A percentile compares a stretch with the other conserved stretches of the same genome.
phyloP scores from a whole-genome alignment of 2,797 vertebrate genomes.

The Danio tinwini region DNA sequence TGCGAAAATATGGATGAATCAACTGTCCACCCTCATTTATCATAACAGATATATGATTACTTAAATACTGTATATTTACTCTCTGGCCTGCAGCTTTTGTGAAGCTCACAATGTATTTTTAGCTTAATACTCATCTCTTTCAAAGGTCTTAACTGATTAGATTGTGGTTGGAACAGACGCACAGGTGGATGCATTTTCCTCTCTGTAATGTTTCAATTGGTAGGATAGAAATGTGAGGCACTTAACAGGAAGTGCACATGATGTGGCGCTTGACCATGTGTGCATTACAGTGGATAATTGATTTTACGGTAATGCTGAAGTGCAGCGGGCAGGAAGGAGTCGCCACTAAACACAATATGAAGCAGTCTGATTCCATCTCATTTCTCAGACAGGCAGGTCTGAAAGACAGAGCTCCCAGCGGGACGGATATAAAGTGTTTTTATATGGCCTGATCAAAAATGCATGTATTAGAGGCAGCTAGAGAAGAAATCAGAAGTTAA shows the following conservation, averaged over 20 bases:
- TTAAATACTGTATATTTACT: no score
- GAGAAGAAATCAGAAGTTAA: background rate
- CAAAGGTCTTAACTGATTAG: no score
- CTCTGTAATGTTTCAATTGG: background rate
- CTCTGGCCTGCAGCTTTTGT: no score
- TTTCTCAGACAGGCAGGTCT: constrained; percentile 61
- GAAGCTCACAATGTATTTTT: no score
- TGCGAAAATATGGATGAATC: no score
- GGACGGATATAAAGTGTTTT: background rate
- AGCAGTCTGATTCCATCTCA: constrained; percentile 62
- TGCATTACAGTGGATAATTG: constrained; percentile 69
- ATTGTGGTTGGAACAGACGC: constrained; percentile 18
- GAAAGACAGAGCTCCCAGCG: constrained; percentile 29
- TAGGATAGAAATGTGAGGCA: background rate
- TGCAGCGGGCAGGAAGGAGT: constrained; percentile 55
- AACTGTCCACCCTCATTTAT: no score
- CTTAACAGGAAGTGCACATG: constrained; percentile 27
- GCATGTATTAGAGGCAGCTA: background rate
- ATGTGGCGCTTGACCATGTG: constrained; percentile 50
- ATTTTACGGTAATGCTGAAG: constrained; percentile 61
- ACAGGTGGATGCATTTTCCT: background rate
- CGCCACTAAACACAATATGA: constrained; percentile 65
- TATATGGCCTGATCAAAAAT: background rate
- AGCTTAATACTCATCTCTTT: no score
- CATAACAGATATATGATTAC: no score